phyloP scores from a whole-genome alignment of 37 sponge, comb jelly and placozoan species.

The Oopsacas minuta region DNA sequence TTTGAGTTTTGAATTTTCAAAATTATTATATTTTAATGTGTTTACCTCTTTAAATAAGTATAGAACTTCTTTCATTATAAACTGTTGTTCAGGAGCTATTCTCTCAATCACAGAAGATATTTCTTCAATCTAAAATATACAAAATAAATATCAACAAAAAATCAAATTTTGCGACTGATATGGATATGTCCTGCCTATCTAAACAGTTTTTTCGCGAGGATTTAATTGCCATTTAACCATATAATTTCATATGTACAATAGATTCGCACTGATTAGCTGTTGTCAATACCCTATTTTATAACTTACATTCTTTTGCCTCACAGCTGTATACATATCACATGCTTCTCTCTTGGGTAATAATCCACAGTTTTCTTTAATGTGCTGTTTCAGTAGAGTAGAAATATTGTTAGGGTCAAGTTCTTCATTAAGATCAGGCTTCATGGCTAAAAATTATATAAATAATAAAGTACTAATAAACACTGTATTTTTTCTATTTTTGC shows the following conservation, averaged over 20 bases:
- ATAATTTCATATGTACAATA: too few species aligned
- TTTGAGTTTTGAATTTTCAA: too few species aligned
- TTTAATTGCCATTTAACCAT: too few species aligned
- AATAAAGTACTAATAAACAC: too few species aligned
- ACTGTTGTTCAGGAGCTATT: not conserved
- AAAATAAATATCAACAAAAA: not conserved
- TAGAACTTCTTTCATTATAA: not conserved
- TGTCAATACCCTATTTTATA: not conserved
- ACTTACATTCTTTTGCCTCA: constrained; percentile 35
- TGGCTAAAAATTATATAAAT: constrained; percentile 22
- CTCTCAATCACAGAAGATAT: not conserved
- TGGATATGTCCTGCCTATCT: too few species aligned
- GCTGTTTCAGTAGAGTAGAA: constrained; percentile 61
- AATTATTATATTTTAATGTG: not conserved
- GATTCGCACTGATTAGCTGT: not conserved
- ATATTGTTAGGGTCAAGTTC: constrained; percentile 60
- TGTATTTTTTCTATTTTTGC: too few species aligned
- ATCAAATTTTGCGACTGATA: not conserved
- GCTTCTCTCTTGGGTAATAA: constrained; percentile 45
- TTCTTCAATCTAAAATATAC: not conserved
- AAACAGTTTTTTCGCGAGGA: too few species aligned
- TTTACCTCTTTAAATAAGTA: not conserved
- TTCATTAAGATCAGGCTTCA: constrained; percentile 37
- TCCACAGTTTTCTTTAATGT: constrained; percentile 45
- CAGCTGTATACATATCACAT: constrained; percentile 18